Percentiles rank a stretch among this genome's conserved stretches.
phyloP scores from a whole-genome alignment of 1,140 invertebrate species.

The Mya arenaria region DNA sequence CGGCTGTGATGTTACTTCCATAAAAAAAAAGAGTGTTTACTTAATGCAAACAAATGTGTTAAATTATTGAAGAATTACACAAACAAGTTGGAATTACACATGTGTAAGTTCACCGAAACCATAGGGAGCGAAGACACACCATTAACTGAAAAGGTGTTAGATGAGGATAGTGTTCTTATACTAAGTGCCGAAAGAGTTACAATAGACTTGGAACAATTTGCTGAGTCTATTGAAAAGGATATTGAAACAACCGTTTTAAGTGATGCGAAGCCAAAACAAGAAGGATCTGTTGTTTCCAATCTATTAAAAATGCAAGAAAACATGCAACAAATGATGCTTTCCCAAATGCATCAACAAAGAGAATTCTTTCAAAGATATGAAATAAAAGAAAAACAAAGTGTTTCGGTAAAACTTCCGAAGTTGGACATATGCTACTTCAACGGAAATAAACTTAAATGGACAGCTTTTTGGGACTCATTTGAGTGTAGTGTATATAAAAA shows the following conservation, averaged over 20 bases:
- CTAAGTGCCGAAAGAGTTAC: background rate
- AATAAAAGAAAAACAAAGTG: background rate
- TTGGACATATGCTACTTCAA: background rate
- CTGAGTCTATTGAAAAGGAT: background rate
- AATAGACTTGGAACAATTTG: background rate
- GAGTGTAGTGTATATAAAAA: slow-evolving; percentile 18
- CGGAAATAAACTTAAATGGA: slow-evolving; percentile 10
- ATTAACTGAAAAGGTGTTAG: background rate
- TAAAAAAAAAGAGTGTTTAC: background rate
- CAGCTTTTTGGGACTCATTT: slow-evolving; percentile 4
- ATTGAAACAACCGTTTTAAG: too few relatives aligned
- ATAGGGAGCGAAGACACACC: background rate
- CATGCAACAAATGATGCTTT: background rate
- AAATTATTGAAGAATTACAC: background rate
- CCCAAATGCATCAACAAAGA: background rate
- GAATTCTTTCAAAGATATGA: background rate
- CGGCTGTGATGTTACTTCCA: background rate
- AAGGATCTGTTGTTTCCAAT: background rate
- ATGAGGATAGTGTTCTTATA: slow-evolving; percentile 13
- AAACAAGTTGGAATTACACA: background rate
- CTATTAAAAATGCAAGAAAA: background rate
- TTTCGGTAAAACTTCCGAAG: slow-evolving; percentile 7
- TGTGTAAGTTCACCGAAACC: background rate
- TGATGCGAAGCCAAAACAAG: background rate
- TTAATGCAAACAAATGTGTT: background rate